Conservation (phyloP, 2,113 vertebrate species). For the human region GRCh38 chr7:106903001-106903500, state of each 20-base stretch:
- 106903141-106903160: neutral
- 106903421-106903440: constrained; percentile 16
- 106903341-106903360: neutral
- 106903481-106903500: neutral
- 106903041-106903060: constrained; percentile 5
- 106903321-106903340: neutral
- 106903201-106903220: neutral
- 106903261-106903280: neutral
- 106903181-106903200: neutral
- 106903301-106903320: neutral
- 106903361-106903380: neutral
- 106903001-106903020: neutral
- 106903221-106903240: neutral
- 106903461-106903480: neutral
- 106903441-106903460: neutral
- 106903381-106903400: neutral
- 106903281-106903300: neutral
- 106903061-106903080: neutral
- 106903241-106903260: neutral
- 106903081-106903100: neutral
- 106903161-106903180: neutral
- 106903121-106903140: neutral
- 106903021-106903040: neutral
- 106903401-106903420: neutral
- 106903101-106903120: neutral